Evolutionary conservation across 1,140 invertebrate genomes (phyloP), one percentile per base, ranked within the genome.

Genomic region (Pseudomyrmex pallidus): DNA sequence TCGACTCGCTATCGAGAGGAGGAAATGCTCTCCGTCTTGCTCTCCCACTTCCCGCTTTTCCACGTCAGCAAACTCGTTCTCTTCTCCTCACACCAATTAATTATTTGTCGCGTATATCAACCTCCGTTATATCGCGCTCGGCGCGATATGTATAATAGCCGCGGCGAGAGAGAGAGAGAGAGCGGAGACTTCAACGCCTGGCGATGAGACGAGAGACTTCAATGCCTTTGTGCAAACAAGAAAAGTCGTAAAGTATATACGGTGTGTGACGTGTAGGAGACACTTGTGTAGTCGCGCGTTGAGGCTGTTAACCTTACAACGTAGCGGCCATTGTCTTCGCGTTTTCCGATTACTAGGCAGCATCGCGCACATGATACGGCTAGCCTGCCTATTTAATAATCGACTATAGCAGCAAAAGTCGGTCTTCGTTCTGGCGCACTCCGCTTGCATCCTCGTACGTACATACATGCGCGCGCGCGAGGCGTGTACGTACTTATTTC

Each of bases 1-100:
- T 87, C 87, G 73, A 63, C 84, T 88, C 76, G 84, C 73, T 87
- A 90, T 84, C 67, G 87, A 73, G 73, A 80, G 66, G 2, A 90
- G 86, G 87, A 89, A 85, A 88, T 66, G 82, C 63, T 84, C 83
- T 57, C 61, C 46, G 50, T 70, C 72, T 73, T 56, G 25, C 46
- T 74, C 63, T 35, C 50, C 5, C 35, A 35, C 5, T 5, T 35
- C 50, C 50, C 50, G 64, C 66, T 86, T 84, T 84, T 84, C 63
- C 25, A 83, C 20, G 54, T 9, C n/a, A 17, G 13, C 20, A n/a
- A 59, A 52, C 54, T 63, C 44, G 22, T 63, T 82, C 44, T 22
- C 48, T 25, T 82, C 46, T 13, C 17, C 50, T 73, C n/a, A 10
- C 44, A 5, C n/a, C 68, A 35, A 61, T 82, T 46, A 61, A 63